These are phyloP conservation scores for Hybos culiciformis DNA, from an alignment of 2,888 invertebrate species.

Conservation along the genomic window DNA sequence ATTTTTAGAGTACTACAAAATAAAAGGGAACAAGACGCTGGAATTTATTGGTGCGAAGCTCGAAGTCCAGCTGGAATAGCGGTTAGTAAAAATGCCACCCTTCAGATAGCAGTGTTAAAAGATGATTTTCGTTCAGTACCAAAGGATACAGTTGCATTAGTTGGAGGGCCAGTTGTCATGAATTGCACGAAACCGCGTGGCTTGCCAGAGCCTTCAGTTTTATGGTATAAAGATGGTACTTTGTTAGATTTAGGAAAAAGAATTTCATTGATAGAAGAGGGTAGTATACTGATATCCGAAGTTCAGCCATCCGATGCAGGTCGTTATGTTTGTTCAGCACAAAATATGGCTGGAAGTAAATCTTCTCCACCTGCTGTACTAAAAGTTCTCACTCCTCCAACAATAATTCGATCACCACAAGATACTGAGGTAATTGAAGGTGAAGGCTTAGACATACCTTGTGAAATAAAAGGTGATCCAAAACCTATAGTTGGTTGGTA, in stretches of 20 bases:
- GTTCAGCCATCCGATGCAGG: constrained; percentile 20
- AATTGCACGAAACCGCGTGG: constrained; percentile 22
- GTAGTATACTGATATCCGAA: constrained; percentile 21
- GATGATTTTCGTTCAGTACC: constrained; percentile 22
- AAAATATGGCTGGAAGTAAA: constrained; percentile 22
- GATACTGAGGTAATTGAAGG: constrained; percentile 23
- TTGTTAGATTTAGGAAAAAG: constrained; percentile 21
- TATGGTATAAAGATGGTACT: constrained; percentile 22
- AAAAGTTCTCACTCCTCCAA: constrained; percentile 21
- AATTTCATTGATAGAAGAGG: constrained; percentile 20
- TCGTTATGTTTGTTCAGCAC: constrained; percentile 22
- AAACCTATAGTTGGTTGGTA: constrained; percentile 20
- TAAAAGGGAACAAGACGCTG: constrained; percentile 60
- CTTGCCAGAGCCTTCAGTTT: constrained; percentile 21
- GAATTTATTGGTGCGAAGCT: constrained; percentile 72
- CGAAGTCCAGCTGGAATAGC: constrained; percentile 59
- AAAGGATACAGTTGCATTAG: constrained; percentile 19
- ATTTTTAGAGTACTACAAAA: constrained; percentile 42
- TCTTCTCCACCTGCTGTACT: constrained; percentile 18
- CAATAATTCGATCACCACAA: constrained; percentile 19
- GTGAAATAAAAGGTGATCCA: constrained; percentile 19
- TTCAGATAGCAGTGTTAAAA: constrained; percentile 47
- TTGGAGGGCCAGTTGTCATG: constrained; percentile 20
- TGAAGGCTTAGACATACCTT: constrained; percentile 21
- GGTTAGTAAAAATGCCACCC: constrained; percentile 59